These are phyloP conservation scores for Rostratula benghalensis DNA, from an alignment of 2,113 vertebrate species.

Conservation along the genomic window DNA sequence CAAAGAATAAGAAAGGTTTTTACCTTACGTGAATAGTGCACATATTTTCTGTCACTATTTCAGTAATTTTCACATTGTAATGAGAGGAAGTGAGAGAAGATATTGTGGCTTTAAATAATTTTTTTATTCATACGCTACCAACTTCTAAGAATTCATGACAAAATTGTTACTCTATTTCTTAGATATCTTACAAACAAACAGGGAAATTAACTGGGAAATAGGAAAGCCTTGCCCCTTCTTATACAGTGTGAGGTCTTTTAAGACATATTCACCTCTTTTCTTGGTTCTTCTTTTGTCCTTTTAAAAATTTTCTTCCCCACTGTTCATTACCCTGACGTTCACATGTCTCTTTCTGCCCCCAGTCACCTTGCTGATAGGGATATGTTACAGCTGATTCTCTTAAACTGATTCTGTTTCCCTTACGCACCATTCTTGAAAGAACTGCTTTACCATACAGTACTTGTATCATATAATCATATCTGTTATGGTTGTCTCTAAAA, in stretches of 20 bases:
- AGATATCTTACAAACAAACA: not conserved
- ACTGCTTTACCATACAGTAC: not conserved
- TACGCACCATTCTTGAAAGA: not conserved
- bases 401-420: not conserved
- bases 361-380: fast-evolving
- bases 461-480: not conserved
- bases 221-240: not conserved
- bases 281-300: not conserved
- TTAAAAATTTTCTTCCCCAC: not conserved
- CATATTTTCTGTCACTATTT: not conserved
- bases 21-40: not conserved
- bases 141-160: not conserved
- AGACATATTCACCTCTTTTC: not conserved
- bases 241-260: not conserved
- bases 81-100: not conserved
- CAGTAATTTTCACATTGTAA: not conserved
- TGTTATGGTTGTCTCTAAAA: not conserved
- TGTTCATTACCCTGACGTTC: not conserved
- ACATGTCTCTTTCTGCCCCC: not conserved
- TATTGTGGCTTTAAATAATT: not conserved
- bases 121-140: not conserved
- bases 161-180: not conserved
- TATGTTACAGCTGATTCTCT: not conserved
- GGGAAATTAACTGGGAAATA: not conserved
- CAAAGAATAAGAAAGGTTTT: not conserved